Percentiles rank a stretch among this genome's conserved stretches.
These are phyloP conservation scores for Drosophila cardini DNA, from an alignment of 1,140 invertebrate species.

Conservation along the genomic window DNA sequence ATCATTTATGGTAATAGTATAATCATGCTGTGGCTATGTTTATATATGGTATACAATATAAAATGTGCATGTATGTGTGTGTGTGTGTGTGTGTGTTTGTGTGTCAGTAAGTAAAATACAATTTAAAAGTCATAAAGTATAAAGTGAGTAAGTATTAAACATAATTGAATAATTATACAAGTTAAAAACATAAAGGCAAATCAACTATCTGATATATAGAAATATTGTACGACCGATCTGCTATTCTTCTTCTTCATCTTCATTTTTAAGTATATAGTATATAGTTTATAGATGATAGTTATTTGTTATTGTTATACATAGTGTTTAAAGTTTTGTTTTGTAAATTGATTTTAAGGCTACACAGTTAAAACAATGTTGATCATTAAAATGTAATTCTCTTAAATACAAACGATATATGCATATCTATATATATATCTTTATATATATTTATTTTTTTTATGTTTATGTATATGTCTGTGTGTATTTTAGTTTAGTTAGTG, in stretches of 20 bases:
- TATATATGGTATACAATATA: slow-evolving; percentile 58
- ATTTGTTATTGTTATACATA: slow-evolving; percentile 28
- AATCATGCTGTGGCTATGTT: slow-evolving; percentile 48
- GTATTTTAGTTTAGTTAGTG: slow-evolving; percentile 20
- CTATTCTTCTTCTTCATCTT: slow-evolving; percentile 2
- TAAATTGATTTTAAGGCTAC: slow-evolving; percentile 78
- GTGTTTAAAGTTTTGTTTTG: slow-evolving; percentile 33
- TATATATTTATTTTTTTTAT: slow-evolving; percentile 20
- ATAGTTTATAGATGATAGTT: slow-evolving; percentile 31
- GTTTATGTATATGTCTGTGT: slow-evolving; percentile 28
- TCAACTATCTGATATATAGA: slow-evolving; percentile 34
- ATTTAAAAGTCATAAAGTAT: slow-evolving; percentile 40
- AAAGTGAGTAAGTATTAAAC: slow-evolving; percentile 41
- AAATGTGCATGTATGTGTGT: slow-evolving; percentile 21
- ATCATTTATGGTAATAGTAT: slow-evolving; percentile 66
- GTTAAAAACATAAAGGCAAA: slow-evolving; percentile 48
- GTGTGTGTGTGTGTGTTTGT: slow-evolving; percentile 16
- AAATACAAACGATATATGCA: slow-evolving; percentile 40
- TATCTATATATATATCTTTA: slow-evolving; percentile 20
- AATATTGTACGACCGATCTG: slow-evolving; percentile 31
- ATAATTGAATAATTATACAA: slow-evolving; percentile 31
- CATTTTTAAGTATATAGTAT: slow-evolving; percentile 34
- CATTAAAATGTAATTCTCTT: slow-evolving; percentile 50
- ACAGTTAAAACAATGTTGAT: slow-evolving; percentile 73
- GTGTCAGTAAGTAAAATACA: slow-evolving; percentile 29